These are phyloP conservation scores for Pteria penguin DNA, from an alignment of 2,888 invertebrate species.

Conservation along the genomic window DNA sequence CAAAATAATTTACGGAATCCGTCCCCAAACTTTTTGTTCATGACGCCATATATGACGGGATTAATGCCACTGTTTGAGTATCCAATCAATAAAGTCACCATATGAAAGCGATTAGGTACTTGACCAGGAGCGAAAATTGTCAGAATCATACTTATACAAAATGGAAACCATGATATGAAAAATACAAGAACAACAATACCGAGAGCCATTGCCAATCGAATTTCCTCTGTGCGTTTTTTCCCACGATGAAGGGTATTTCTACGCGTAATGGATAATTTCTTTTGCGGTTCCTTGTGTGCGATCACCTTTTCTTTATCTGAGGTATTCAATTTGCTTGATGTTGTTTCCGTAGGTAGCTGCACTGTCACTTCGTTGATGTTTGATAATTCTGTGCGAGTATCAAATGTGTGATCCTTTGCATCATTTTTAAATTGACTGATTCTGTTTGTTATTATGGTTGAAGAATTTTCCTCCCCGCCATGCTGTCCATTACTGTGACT, in stretches of 20 bases:
- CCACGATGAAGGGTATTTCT: background rate
- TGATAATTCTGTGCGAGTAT: background rate
- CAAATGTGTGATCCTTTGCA: background rate
- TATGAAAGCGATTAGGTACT: conserved; percentile 61
- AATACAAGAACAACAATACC: conserved; percentile 72
- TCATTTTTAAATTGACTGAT: background rate
- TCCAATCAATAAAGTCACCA: conserved; percentile 71
- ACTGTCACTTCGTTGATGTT: conserved; percentile 1
- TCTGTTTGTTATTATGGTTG: background rate
- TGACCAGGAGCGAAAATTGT: conserved; percentile 54
- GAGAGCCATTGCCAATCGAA: conserved; percentile 62
- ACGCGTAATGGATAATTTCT: background rate
- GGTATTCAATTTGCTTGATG: background rate
- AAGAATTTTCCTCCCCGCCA: background rate
- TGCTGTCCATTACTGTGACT: too few relatives aligned
- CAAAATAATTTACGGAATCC: conserved; percentile 59
- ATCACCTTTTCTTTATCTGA: background rate
- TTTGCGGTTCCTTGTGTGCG: background rate
- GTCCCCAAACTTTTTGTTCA: conserved; percentile 68
- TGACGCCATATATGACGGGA: conserved; percentile 73
- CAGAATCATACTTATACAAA: conserved; percentile 74
- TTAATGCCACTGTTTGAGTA: conserved; percentile 73
- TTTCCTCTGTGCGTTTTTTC: conserved; percentile 56
- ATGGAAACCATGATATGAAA: conserved; percentile 75
- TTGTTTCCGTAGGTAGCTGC: background rate